Evolutionary conservation across 1,140 invertebrate species (phyloP), one percentile per base, ranked within the genome.

Genomic region (Lasaia peninsularis): DNA sequence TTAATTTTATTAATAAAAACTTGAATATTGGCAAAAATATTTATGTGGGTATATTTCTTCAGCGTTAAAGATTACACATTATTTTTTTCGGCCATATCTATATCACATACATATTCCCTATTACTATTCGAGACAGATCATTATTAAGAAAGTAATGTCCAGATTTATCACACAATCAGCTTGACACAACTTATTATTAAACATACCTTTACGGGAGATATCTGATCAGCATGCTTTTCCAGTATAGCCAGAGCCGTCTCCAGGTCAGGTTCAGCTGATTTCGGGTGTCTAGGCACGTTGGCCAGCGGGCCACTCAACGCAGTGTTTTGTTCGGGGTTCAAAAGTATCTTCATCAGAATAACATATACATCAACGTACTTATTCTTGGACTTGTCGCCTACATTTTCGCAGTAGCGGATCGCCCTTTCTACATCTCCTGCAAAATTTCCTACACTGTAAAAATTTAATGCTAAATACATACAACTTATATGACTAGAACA

Each of bases 401-500:
- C 93, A 78, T 91, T 93, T 69, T 94, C 91, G 77, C 97, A 98
- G 89, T 98, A 99, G 55, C 93, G 86, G 71, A 95, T 93, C 0
- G 98, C 98, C 73, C 94, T 93, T 0, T 92, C 74, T 14, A 95
- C 91, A 87, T 99, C 94, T 44, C 96, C 93, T 90, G 57, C 12
- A 71, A 71, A 49, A 7, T 16, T 37, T 2, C 12, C 12, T 37
- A 37, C 2, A n/a, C 14, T 8, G n/a, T 8, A n/a, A 24, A 28
- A n/a, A 35, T 10, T n/a, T 9, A 40, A 20, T 20, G 6, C 0
- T 14, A 35, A 31, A 18, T 44, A 28, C n/a, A 34, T 35, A 51
- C 35, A 58, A 18, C n/a, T n/a, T n/a, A n/a, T n/a, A n/a, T n/a
- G n/a, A n/a, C n/a, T n/a, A n/a, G n/a, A n/a, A n/a, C n/a, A n/a